These are phyloP conservation scores for Hepsetus odoe DNA, from an alignment of 2,113 vertebrate species.

Conservation along the genomic window DNA sequence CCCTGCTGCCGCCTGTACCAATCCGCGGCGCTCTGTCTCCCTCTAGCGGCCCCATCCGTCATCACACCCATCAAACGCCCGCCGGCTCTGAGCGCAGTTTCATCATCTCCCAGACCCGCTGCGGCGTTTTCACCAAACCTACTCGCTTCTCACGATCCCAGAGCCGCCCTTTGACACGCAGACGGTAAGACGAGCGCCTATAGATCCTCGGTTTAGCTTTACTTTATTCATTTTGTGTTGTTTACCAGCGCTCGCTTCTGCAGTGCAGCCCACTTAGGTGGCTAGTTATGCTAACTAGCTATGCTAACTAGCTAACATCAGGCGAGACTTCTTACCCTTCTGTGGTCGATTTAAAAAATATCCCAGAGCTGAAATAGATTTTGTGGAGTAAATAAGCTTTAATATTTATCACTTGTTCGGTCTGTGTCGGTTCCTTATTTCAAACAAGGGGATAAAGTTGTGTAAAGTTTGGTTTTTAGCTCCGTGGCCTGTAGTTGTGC, in stretches of 20 bases:
- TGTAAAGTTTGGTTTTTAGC: background rate
- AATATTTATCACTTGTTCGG: background rate
- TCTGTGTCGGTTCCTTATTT: background rate
- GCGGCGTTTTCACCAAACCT: background rate
- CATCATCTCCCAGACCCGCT: background rate
- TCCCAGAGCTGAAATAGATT: background rate
- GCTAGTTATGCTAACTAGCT: background rate
- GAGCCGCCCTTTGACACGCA: background rate
- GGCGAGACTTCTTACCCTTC: background rate
- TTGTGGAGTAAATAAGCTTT: background rate
- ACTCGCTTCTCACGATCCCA: background rate
- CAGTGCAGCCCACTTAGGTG: background rate
- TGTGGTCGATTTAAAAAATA: background rate
- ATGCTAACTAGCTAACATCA: background rate
- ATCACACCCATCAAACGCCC: background rate
- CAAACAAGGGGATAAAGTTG: background rate
- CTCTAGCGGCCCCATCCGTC: conserved; percentile 11
- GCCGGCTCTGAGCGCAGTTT: background rate
- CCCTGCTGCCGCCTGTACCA: background rate
- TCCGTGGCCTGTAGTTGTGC: background rate
- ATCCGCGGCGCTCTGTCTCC: conserved; percentile 14
- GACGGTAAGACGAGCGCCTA: background rate
- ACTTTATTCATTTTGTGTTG: background rate
- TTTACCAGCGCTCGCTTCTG: background rate
- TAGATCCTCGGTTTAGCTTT: background rate